Evolutionary conservation across 2,888 invertebrate species (phyloP).

Genomic region (Tenthredo livida): DNA sequence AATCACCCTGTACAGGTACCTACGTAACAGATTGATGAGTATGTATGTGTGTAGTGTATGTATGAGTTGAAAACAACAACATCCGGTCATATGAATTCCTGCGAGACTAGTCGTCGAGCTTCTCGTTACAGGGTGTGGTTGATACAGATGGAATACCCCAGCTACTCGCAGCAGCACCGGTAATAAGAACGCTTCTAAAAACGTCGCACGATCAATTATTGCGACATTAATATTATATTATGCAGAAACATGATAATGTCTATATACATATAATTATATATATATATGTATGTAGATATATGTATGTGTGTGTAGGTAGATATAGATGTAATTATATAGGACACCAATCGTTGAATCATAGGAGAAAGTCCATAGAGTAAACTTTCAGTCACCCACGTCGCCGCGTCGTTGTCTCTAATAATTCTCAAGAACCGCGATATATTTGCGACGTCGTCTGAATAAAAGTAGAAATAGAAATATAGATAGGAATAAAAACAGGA

Average conservation of each 20-base stretch:
- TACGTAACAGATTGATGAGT: not conserved
- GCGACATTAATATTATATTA: not conserved
- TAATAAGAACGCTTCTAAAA: not conserved
- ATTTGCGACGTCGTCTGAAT: not conserved
- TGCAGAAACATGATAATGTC: not conserved
- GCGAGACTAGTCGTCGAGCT: not conserved
- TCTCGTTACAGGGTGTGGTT: slow-evolving; percentile 5
- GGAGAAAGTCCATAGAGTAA: slow-evolving; percentile 39
- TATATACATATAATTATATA: not conserved
- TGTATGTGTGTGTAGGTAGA: not conserved
- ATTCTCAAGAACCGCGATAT: not conserved
- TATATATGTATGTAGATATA: not conserved
- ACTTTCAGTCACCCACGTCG: slow-evolving; percentile 32
- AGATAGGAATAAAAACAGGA: not conserved
- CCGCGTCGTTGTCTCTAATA: slow-evolving; percentile 2
- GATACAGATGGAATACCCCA: not conserved
- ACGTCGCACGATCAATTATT: not conserved
- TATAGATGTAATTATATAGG: slow-evolving; percentile 22
- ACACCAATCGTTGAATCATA: slow-evolving; percentile 45
- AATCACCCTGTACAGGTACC: not conserved
- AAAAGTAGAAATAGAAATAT: no score
- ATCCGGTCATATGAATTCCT: slow-evolving; percentile 20
- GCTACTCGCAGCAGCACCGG: not conserved
- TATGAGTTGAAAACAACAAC: slow-evolving; percentile 5
- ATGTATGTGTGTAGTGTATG: not conserved